Evolutionary conservation across 1,140 invertebrate species (phyloP).

Genomic region (Bombus sibiricus): DNA sequence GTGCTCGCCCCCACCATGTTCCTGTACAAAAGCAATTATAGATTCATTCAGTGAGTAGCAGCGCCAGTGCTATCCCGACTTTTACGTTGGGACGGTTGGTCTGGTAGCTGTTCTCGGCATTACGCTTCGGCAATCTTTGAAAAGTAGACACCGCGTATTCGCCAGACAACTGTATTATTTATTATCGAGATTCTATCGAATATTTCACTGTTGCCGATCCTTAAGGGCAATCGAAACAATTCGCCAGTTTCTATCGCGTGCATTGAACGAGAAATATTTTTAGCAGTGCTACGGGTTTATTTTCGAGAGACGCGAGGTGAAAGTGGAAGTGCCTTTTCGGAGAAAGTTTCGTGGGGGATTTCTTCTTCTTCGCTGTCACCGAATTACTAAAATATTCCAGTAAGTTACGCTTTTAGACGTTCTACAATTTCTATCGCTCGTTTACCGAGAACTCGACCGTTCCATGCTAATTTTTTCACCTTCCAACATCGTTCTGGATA

Average conservation of each 20-base stretch:
- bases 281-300: conserved; percentile 30
- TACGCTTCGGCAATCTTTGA: background rate
- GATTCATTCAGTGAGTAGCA: conserved; percentile 70
- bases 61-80: conserved; percentile 66
- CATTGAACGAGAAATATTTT: conserved; percentile 13
- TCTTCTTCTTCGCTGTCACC: conserved; percentile 18
- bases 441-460: background rate
- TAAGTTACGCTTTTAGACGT: background rate
- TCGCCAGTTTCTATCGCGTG: background rate
- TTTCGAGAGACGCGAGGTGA: conserved; percentile 43
- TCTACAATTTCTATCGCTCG: background rate
- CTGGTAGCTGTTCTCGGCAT: background rate
- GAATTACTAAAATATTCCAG: conserved; percentile 12
- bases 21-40: conserved; percentile 67
- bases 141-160: background rate
- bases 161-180: background rate
- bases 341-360: conserved; percentile 38
- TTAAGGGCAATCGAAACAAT: background rate
- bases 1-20: conserved; percentile 29
- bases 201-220: too few relatives aligned
- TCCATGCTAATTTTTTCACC: background rate
- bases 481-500: background rate
- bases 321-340: conserved; percentile 45
- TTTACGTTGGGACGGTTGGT: background rate
- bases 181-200: too few relatives aligned